These are phyloP conservation scores for Entomyzon cyanotis DNA, from an alignment of 2,113 vertebrate species.

Conservation along the genomic window DNA sequence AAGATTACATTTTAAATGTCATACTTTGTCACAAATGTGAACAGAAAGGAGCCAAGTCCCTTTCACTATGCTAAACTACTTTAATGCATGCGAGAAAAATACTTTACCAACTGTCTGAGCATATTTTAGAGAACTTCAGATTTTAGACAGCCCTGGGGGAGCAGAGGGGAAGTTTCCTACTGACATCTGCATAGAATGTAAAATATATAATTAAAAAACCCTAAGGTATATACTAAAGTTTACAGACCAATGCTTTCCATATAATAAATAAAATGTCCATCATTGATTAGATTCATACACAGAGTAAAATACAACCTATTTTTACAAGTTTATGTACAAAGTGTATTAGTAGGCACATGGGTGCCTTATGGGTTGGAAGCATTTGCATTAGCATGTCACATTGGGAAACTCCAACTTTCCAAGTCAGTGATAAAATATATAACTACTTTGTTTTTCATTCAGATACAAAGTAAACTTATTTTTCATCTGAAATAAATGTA, in stretches of 20 bases:
- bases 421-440: conserved; percentile 76
- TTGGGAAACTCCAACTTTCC: conserved; percentile 68
- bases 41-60: conserved; percentile 33
- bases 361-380: conserved; percentile 64
- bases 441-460: conserved; percentile 77
- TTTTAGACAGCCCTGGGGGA: conserved; percentile 43
- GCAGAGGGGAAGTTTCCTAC: neutral
- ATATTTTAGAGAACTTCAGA: conserved; percentile 25
- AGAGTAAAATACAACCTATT: conserved; percentile 84
- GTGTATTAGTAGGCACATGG: conserved; percentile 54
- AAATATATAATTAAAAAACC: conserved; percentile 79
- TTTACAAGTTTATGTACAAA: conserved; percentile 82
- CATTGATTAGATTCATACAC: conserved; percentile 79
- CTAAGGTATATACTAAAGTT: conserved; percentile 78
- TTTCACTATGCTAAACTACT: conserved; percentile 69
- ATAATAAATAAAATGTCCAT: conserved; percentile 83
- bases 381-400: conserved; percentile 59
- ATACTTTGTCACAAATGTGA: conserved; percentile 44
- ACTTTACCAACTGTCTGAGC: conserved; percentile 48
- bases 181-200: conserved; percentile 75
- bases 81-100: conserved; percentile 65
- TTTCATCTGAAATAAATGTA: conserved; percentile 76
- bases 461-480: conserved; percentile 78
- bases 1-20: conserved; percentile 53
- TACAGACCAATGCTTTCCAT: conserved; percentile 79